Evolutionary conservation across 2,888 invertebrate genomes (phyloP), one percentile per base, ranked within the genome.

Genomic region (Pomacea canaliculata): DNA sequence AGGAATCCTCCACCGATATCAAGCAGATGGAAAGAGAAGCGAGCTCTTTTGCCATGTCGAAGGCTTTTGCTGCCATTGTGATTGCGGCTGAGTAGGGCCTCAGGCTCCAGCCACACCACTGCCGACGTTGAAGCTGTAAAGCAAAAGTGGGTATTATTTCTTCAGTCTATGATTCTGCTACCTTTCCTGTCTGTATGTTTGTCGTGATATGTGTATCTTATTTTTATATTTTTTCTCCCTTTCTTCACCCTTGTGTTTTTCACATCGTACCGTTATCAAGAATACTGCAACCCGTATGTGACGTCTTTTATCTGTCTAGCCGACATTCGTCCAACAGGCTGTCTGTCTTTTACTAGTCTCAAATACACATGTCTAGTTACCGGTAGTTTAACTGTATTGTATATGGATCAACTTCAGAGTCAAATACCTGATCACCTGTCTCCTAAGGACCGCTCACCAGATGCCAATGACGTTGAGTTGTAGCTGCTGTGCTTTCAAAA

Each of bases 1-100:
- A 96, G 96, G 92, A 95, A 98, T 70, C 98, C 98, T 10, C 93
- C 94, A 0, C 96, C 96, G 87, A 98, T 93, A 91, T 98, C 97
- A 78, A 98, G 92, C 74, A 98, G 91, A 71, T 93, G 92, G 90
- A 96, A 94, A 83, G 94, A 92, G 91, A 94, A 95, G 0, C 98
- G 73, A 95, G 91, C 63, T 93, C 91, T 46, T 92, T 91, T 0
- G 94, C 96, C 84, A 94, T 92, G 83, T 94, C 93, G 91, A 97
- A 97, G 74, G 97, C 92, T 77, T 93, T 92, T 66, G 94, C 93
- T 9, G 95, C 94, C 80, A 94, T 93, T 92, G 92, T 77, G 0
- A 98, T 94, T 60, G 96, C 98, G 70, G 94, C 94, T 70, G 93
- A 92, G 91, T 95, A 98, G 68, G 68, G 96, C 96, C 9, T 93